Evolutionary conservation across 2,113 vertebrate species (phyloP).

Genomic region (Sitta europaea): DNA sequence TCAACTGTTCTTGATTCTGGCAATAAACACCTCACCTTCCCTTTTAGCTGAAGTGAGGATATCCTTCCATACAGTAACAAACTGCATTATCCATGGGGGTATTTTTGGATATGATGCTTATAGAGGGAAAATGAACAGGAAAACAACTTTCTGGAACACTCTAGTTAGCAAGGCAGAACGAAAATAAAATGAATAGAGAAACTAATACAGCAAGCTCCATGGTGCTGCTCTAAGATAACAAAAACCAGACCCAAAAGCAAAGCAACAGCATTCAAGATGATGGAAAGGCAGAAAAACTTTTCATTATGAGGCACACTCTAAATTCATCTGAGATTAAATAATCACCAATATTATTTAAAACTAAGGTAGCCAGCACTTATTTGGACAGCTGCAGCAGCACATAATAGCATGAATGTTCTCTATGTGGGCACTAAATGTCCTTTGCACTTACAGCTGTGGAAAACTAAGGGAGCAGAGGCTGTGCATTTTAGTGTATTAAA

Average conservation of each 20-base stretch:
- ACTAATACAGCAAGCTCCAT: neutral
- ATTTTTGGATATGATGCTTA: neutral
- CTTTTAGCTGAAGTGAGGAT: constrained; percentile 75
- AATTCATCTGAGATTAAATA: neutral
- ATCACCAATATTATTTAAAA: neutral
- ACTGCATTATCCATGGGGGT: constrained; percentile 70
- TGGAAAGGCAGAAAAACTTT: neutral
- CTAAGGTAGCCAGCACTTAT: neutral
- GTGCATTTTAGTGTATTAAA: neutral
- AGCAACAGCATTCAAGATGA: neutral
- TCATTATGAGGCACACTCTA: neutral
- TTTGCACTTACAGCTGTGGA: neutral
- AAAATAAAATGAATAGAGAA: neutral
- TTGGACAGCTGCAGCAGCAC: neutral
- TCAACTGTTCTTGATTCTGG: constrained; percentile 58
- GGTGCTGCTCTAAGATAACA: neutral
- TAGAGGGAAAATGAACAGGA: neutral
- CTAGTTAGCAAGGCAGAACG: neutral
- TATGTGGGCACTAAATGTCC: neutral
- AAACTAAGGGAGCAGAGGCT: neutral
- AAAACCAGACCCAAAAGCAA: neutral
- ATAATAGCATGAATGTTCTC: neutral
- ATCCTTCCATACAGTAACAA: constrained; percentile 67
- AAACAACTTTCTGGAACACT: neutral
- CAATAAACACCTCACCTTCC: constrained; percentile 75